Evolutionary conservation across 2,888 invertebrate species (phyloP), one percentile per base, ranked within the genome.

Genomic region (Agrotis clavis): DNA sequence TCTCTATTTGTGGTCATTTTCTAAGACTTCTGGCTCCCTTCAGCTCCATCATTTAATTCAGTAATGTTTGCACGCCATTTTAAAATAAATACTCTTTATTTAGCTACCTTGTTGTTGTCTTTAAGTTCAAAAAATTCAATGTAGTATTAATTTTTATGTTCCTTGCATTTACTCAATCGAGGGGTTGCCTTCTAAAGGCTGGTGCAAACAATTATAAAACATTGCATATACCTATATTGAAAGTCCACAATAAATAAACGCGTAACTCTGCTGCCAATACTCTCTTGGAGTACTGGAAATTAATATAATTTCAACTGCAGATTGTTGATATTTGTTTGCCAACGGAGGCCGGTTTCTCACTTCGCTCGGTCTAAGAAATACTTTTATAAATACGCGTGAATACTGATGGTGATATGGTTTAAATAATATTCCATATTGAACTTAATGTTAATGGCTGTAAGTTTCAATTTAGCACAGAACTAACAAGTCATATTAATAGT

Each of bases 11-110:
- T 56, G 30, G 18, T 4, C 18, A 35, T 25, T 9, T 30, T n/a
- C 13, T 30, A n/a, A 53, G 67, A 62, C 69, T 81, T 81, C 60
- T 82, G 67, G 78, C 82, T 71, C 16, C 47, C 57, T 81, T 77
- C 61, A 71, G 47, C 45, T 41, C 9, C 50, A 47, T 21, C 13
- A n/a, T 71, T 57, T 61, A 41, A 64, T 75, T 69, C 48, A 48
- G 35, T 63, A 50, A 56, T 19, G 18, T 64, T 53, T 80, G 51
- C 68, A 65, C 60, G 35, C 30, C 30, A 35, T 19, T 21, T 50
- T 11, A n/a, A n/a, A 63, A 47, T 45, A 45, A n/a, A 79, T 54
- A 54, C 45, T 50, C 21, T 48, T 48, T 63, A 45, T 59, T 56
- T 71, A 56, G 19, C 9, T 57, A 57, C 13, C 16, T n/a, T 30